Evolutionary conservation across 1,140 invertebrate genomes (phyloP).

Genomic region (Neomicropteryx cornuta): DNA sequence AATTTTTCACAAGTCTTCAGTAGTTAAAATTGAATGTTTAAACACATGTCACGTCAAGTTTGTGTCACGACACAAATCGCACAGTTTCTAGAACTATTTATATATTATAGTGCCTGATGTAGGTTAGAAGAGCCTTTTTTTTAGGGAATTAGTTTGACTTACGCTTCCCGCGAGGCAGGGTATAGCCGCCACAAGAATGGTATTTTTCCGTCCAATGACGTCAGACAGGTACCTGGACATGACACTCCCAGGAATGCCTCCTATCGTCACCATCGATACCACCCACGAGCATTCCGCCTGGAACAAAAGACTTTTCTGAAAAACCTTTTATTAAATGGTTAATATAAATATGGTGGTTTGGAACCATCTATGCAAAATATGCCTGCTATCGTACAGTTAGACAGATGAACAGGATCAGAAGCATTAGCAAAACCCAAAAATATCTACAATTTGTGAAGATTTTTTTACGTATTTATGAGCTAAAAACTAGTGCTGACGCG

Average conservation of each 20-base stretch:
- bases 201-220: constrained; percentile 47
- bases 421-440: neutral
- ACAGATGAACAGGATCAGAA: neutral
- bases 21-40: too few species aligned
- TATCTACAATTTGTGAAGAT: neutral
- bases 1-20: too few species aligned
- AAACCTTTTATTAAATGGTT: constrained; percentile 2
- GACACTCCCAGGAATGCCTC: constrained; percentile 49
- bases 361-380: neutral
- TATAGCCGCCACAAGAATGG: constrained; percentile 43
- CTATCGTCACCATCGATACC: constrained; percentile 52
- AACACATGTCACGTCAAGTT: too few species aligned
- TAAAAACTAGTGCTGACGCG: too few species aligned
- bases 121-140: too few species aligned
- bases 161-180: constrained; percentile 40
- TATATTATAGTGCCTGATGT: too few species aligned
- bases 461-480: too few species aligned
- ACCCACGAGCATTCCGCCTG: constrained; percentile 51
- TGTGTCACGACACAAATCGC: too few species aligned
- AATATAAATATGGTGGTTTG: neutral
- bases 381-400: neutral
- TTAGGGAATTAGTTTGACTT: too few species aligned
- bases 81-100: too few species aligned
- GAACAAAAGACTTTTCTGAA: constrained; percentile 5
- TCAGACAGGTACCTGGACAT: constrained; percentile 46